Conservation (phyloP, 2,797 vertebrate species). For the Myoxocephalus aenaeus region DNA sequence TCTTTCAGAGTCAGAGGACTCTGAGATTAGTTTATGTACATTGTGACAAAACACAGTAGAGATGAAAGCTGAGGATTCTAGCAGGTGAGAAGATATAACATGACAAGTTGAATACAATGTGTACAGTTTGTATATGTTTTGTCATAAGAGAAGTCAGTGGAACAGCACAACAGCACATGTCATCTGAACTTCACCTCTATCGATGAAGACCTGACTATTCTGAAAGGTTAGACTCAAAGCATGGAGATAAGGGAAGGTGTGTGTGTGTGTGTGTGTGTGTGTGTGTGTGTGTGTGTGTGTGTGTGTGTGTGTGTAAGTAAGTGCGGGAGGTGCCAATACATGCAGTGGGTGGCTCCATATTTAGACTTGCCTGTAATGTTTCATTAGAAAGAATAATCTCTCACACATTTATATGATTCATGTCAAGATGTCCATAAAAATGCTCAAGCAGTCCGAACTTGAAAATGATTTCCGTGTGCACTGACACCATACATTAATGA, state of each 20-base stretch:
- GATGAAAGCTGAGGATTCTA: conserved; percentile 10
- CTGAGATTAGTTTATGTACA: neutral
- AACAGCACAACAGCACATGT: conserved; percentile 46
- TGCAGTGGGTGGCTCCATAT: conserved; percentile 32
- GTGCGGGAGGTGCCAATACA: conserved; percentile 35
- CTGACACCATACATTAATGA: conserved; percentile 8
- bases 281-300: conserved; percentile 3
- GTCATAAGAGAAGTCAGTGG: conserved; percentile 22
- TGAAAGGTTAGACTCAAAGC: conserved; percentile 53
- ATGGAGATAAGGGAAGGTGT: conserved; percentile 14
- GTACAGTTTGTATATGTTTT: conserved; percentile 10
- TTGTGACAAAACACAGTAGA: neutral
- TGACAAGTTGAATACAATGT: neutral
- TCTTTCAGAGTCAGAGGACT: neutral
- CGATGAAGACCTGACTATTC: conserved; percentile 77
- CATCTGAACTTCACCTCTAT: conserved; percentile 59
- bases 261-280: too few relatives aligned
- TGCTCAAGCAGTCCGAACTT: neutral
- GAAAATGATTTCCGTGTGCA: too few relatives aligned
- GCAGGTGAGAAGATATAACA: conserved; percentile 46
- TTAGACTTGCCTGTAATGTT: conserved; percentile 27
- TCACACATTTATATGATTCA: neutral
- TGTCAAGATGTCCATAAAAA: neutral
- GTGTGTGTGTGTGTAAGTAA: conserved; percentile 1
- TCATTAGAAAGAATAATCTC: conserved; percentile 15